A percentile compares a stretch with the other conserved stretches of the same genome.
These are phyloP conservation scores for Tenebrosternarchus preto DNA, from an alignment of 2,113 vertebrate genomes.

Conservation along the genomic window DNA sequence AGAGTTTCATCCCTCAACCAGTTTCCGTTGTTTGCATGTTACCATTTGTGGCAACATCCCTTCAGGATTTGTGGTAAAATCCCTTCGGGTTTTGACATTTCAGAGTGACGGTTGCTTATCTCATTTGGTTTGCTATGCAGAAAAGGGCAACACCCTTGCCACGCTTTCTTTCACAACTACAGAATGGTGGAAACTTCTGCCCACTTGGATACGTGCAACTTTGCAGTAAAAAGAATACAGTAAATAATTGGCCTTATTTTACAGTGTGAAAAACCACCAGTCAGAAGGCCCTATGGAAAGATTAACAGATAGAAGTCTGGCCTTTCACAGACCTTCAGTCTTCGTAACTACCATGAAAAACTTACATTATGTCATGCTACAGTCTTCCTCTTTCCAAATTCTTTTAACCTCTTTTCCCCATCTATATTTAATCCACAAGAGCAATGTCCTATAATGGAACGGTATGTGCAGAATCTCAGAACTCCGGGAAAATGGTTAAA, in stretches of 20 bases:
- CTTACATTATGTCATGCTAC: background rate
- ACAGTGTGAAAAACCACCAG: background rate
- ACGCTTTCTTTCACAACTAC: background rate
- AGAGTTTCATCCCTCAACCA: background rate
- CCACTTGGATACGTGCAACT: background rate
- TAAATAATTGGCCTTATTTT: too few species aligned
- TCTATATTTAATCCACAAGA: too few species aligned
- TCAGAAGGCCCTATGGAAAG: background rate
- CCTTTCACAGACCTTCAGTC: background rate
- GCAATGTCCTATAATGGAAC: too few species aligned
- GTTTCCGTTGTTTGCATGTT: background rate
- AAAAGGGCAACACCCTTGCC: background rate
- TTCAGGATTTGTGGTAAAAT: background rate
- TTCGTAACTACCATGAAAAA: background rate
- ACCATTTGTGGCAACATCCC: too few species aligned
- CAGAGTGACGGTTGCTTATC: background rate
- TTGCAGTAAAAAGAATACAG: background rate
- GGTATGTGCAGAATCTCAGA: too few species aligned
- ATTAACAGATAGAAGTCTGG: background rate
- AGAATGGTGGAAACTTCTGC: too few species aligned
- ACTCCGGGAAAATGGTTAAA: too few species aligned
- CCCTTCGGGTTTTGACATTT: background rate
- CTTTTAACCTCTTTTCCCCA: too few species aligned
- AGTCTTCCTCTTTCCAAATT: too few species aligned
- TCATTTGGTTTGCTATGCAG: background rate